A percentile compares a stretch with the other conserved stretches of the same genome.
phyloP scores from a whole-genome alignment of 2,888 invertebrate genomes.

The Eristalis arbustorum region DNA sequence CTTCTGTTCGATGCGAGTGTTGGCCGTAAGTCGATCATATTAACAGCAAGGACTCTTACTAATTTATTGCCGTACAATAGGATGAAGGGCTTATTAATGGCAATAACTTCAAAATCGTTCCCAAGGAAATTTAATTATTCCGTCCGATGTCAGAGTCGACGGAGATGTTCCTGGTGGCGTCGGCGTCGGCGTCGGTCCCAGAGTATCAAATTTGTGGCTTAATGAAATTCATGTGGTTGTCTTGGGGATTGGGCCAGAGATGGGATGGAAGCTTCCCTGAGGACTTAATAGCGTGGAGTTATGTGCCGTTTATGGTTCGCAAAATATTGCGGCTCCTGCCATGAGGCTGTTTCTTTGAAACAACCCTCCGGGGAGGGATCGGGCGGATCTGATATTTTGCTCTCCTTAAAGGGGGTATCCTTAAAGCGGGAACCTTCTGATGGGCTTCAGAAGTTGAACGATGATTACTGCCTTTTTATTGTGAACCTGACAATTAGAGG shows the following conservation, averaged over 20 bases:
- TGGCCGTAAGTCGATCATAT: conserved; percentile 45
- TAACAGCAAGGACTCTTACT: conserved; percentile 25
- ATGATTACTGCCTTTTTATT: too few relatives aligned
- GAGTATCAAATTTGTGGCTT: conserved; percentile 31
- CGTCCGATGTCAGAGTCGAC: conserved; percentile 5
- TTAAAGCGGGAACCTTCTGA: neutral
- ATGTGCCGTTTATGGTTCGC: conserved; percentile 15
- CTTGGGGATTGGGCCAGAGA: conserved; percentile 6
- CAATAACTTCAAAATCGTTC: conserved; percentile 43
- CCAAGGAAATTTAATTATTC: conserved; percentile 48
- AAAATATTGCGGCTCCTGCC: neutral
- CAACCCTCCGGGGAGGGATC: neutral
- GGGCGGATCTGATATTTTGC: too few relatives aligned
- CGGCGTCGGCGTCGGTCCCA: conserved; percentile 9
- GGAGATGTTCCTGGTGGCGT: neutral
- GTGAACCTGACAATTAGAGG: too few relatives aligned
- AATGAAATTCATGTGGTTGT: conserved; percentile 34
- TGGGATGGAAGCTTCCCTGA: neutral
- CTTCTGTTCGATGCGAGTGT: conserved; percentile 17
- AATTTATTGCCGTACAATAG: conserved; percentile 46
- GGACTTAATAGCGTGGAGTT: conserved; percentile 1
- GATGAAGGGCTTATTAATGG: conserved; percentile 42
- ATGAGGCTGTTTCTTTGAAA: neutral
- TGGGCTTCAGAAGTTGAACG: too few relatives aligned
- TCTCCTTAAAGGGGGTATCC: neutral